Conservation (phyloP, 2,888 invertebrate species). For the Labia minor region DNA sequence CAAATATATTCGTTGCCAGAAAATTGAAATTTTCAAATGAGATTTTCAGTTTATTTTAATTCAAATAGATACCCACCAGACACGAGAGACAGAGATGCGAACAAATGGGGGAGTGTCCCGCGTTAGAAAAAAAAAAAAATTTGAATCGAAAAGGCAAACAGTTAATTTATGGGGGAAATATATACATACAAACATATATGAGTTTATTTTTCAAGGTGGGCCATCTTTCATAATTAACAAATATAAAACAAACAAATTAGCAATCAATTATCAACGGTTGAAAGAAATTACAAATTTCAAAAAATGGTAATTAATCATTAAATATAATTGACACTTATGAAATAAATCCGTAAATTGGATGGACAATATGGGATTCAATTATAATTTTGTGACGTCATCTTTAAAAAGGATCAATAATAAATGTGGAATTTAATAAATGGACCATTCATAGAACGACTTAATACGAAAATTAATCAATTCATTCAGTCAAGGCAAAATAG, state of each 20-base stretch:
- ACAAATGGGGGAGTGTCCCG: too few species aligned
- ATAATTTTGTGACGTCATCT: neutral
- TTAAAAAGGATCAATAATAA: neutral
- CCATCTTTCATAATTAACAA: neutral
- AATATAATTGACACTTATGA: slow-evolving; percentile 13
- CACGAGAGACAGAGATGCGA: too few species aligned
- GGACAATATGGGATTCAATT: neutral
- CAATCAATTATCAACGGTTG: slow-evolving; percentile 5
- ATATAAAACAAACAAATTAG: slow-evolving; percentile 2
- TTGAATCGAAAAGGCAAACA: too few species aligned
- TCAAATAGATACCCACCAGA: neutral
- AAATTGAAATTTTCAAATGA: slow-evolving; percentile 13
- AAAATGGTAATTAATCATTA: neutral
- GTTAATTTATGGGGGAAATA: too few species aligned
- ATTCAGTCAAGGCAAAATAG: too few species aligned
- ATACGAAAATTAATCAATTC: too few species aligned
- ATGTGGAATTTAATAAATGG: neutral
- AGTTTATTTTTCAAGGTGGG: too few species aligned
- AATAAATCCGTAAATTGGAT: neutral
- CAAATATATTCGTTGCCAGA: neutral
- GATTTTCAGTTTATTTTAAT: neutral
- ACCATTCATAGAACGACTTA: too few species aligned
- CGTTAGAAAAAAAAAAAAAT: too few species aligned
- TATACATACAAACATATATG: too few species aligned
- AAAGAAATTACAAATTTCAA: neutral